Evolutionary conservation across 2,797 vertebrate species (phyloP), one percentile per base, ranked within the genome.

Genomic region (Poeciliopsis infans): DNA sequence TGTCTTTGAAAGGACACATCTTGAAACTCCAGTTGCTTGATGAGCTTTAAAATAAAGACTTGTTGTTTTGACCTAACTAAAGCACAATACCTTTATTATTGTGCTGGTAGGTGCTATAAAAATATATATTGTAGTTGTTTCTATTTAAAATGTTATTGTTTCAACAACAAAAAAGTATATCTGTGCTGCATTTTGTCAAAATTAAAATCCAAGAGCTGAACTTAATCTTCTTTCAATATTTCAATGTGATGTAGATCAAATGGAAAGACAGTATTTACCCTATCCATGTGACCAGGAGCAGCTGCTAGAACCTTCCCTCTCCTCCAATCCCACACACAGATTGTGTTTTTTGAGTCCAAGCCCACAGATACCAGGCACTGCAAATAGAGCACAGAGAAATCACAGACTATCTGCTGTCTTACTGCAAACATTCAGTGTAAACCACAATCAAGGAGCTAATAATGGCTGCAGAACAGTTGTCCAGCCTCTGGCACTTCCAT

Each of bases 271-370:
- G 79, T 85, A 92, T 95, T 96, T 96, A 99, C 98, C 96, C 98
- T 96, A 92, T 99, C 98, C 77, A 97, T 98, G 84, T 99, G 98
- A 91, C 98, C 98, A 55, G 98, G 98, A 90, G 98, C 98, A 78
- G 96, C 96, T 82, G 98, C 98, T 81, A 99, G 93, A 89, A 99
- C 95, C 90, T 96, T 98, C 76, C 98, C 98, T 95, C 93, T 97
- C 89, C 97, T 98, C 98, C 98, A 99, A 93, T 99, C 98, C 98
- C 98, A 99, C 80, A 99, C 97, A 90, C 98, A 99, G 93, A 99
- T 97, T 82, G 97, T 98, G 94, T 99, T 99, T 96, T 99, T 99
- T 1, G 98, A 97, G 95, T 99, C 98, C 90, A 99, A 96, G 87
- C 98, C 98, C 91, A 99, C 97, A 11, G 98, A 99, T 88, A 99